Percentiles rank a stretch among this genome's conserved stretches.
Evolutionary conservation across 2,113 vertebrate genomes (phyloP).

Genomic region (Corvus hawaiiensis): DNA sequence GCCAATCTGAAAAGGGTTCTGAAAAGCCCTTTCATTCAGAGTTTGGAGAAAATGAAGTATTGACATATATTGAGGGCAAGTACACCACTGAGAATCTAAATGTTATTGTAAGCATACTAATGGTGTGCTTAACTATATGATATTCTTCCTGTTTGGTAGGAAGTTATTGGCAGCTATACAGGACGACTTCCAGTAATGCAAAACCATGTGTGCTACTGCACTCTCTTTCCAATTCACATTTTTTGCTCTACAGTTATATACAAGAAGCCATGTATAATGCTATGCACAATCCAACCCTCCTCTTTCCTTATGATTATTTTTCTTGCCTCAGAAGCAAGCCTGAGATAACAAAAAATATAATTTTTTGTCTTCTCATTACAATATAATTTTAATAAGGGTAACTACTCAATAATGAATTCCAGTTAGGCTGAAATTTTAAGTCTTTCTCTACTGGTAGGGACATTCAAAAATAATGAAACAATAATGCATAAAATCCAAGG

Average conservation of each 20-base stretch:
- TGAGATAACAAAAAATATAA: not conserved
- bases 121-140: not conserved
- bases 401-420: not conserved
- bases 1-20: not conserved
- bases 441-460: not conserved
- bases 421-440: not conserved
- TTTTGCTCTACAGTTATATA: not conserved
- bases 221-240: not conserved
- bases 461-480: not conserved
- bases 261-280: fast-evolving
- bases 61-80: not conserved
- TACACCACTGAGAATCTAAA: not conserved
- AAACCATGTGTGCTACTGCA: not conserved
- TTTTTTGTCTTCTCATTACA: not conserved
- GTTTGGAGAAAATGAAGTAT: not conserved
- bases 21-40: not conserved
- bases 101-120: not conserved
- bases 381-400: not conserved
- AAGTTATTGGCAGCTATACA: not conserved
- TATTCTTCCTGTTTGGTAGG: not conserved
- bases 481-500: not conserved
- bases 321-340: not conserved
- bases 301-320: not conserved
- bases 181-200: not conserved
- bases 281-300: not conserved